These are phyloP conservation scores for Pedetes capensis DNA, from an alignment of 2,113 vertebrate genomes.

Conservation along the genomic window DNA sequence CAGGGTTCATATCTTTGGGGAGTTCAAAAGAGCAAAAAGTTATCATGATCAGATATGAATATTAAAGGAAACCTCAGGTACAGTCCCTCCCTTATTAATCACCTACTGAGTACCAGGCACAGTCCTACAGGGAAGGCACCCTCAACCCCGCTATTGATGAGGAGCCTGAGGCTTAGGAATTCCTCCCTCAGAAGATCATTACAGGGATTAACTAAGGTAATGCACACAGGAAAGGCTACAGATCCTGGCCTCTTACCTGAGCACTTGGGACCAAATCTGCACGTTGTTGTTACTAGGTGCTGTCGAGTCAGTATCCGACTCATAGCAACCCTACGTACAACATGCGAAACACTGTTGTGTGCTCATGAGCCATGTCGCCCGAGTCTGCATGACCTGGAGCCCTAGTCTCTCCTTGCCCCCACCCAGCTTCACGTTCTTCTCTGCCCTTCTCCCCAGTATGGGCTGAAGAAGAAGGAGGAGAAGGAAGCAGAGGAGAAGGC, in stretches of 20 bases:
- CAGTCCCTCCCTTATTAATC: accelerated
- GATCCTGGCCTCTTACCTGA: too few relatives aligned
- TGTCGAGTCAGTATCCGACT: too few relatives aligned
- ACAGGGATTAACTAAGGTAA: too few relatives aligned
- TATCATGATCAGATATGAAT: neutral
- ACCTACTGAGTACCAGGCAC: neutral
- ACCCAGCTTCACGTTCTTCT: neutral
- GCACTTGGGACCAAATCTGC: too few relatives aligned
- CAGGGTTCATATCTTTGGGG: neutral
- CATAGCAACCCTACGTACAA: too few relatives aligned
- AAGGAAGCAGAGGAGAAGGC: slow-evolving; percentile 99
- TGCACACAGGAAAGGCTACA: too few relatives aligned
- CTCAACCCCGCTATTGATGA: neutral
- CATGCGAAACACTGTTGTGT: too few relatives aligned
- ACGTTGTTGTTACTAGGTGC: too few relatives aligned
- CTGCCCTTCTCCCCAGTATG: slow-evolving; percentile 86
- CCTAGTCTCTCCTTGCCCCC: neutral
- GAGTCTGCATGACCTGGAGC: neutral
- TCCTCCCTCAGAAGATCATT: too few relatives aligned
- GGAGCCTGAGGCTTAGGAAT: neutral
- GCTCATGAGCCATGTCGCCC: neutral
- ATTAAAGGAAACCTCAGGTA: neutral
- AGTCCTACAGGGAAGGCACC: neutral
- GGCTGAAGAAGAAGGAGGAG: slow-evolving; percentile 99
- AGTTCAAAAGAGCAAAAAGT: neutral